These are phyloP conservation scores for Syrrhaptes paradoxus DNA, from an alignment of 2,113 vertebrate species.

Conservation along the genomic window DNA sequence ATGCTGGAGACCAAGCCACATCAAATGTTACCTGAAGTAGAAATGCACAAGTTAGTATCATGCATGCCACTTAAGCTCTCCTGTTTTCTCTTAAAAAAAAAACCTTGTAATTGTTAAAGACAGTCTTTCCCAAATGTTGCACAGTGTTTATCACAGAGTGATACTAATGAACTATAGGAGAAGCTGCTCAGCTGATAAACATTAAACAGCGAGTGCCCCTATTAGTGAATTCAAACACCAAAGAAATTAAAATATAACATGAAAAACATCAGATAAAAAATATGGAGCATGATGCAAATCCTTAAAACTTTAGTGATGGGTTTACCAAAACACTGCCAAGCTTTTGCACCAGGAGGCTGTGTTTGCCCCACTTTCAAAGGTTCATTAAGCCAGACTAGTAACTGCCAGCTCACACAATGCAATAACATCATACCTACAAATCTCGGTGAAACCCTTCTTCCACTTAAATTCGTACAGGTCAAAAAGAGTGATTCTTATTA, in stretches of 20 bases:
- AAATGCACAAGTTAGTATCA: neutral
- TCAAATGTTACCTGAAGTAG: slow-evolving; percentile 91
- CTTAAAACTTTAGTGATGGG: neutral
- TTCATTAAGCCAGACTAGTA: neutral
- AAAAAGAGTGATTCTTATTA: neutral
- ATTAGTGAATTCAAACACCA: neutral
- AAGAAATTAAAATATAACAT: neutral
- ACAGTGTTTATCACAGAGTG: neutral
- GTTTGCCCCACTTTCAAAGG: neutral
- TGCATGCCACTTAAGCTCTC: neutral
- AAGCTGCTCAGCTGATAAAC: neutral
- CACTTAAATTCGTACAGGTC: neutral
- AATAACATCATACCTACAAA: neutral
- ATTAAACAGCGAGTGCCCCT: neutral
- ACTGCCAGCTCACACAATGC: neutral
- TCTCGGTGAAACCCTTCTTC: neutral
- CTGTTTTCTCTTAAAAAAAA: neutral
- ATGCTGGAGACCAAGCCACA: slow-evolving; percentile 91
- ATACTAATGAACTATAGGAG: neutral
- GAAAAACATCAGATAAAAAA: neutral
- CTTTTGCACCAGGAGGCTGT: neutral
- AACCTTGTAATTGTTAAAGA: neutral
- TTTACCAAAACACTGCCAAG: neutral
- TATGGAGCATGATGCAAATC: neutral
- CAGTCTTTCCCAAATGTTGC: neutral